Conservation (phyloP, 37 sponge, comb jelly and placozoan species). For the Aplysina aerophoba region DNA sequence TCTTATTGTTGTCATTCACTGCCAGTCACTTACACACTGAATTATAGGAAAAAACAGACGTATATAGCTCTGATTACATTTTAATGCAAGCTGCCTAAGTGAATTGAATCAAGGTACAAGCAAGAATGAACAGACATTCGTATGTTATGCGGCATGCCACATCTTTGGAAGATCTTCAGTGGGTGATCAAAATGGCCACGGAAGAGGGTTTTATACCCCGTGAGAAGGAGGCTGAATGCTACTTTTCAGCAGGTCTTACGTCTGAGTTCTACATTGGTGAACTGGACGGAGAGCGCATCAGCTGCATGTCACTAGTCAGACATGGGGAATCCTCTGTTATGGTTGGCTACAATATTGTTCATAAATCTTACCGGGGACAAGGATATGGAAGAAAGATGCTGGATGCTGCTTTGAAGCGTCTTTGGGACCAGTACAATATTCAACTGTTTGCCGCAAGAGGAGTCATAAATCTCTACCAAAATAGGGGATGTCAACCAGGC, state of each 20-base stretch:
- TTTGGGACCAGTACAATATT: neutral
- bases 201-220: neutral
- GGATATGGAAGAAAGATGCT: conserved; percentile 19
- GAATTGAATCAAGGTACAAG: too few relatives aligned
- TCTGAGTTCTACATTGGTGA: conserved; percentile 40
- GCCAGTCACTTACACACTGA: too few relatives aligned
- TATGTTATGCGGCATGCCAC: neutral
- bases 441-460: neutral
- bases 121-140: neutral
- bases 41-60: too few relatives aligned
- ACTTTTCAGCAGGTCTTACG: neutral
- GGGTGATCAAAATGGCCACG: neutral
- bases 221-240: neutral
- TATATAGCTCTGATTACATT: too few relatives aligned
- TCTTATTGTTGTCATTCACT: too few relatives aligned
- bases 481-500: neutral
- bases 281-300: conserved; percentile 32
- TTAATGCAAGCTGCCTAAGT: too few relatives aligned
- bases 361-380: conserved; percentile 18
- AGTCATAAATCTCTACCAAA: neutral
- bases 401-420: neutral
- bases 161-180: neutral
- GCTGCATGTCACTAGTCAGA: conserved; percentile 1
- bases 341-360: conserved; percentile 23
- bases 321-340: neutral